phyloP scores from a whole-genome alignment of 2,888 invertebrate species.

The Nymphalis urticae region DNA sequence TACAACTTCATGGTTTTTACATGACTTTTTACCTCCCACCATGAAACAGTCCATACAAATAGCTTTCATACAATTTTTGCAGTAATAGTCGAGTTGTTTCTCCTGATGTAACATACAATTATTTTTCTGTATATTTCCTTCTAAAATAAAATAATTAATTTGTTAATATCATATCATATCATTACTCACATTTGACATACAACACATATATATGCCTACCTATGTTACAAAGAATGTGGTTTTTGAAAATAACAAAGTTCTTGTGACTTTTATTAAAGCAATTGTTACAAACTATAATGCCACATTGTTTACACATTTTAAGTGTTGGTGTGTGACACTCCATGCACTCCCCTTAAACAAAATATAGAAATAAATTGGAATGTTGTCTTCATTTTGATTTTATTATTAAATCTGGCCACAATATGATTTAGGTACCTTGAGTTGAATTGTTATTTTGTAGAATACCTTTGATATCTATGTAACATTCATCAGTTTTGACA shows the following conservation, averaged over 20 bases:
- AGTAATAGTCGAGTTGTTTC: slow-evolving; percentile 68
- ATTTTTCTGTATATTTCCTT: slow-evolving; percentile 43
- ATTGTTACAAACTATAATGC: slow-evolving; percentile 58
- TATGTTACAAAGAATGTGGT: slow-evolving; percentile 60
- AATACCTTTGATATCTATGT: slow-evolving; percentile 58
- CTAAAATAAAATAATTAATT: slow-evolving; percentile 44
- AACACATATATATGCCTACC: slow-evolving; percentile 41
- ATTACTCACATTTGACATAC: neutral
- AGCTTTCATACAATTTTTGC: slow-evolving; percentile 64
- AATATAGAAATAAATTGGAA: slow-evolving; percentile 16
- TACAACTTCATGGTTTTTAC: slow-evolving; percentile 68
- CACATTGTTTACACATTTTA: slow-evolving; percentile 71
- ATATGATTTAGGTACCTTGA: slow-evolving; percentile 49
- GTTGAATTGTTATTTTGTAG: slow-evolving; percentile 49
- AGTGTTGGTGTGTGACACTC: slow-evolving; percentile 60
- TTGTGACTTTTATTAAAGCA: slow-evolving; percentile 73
- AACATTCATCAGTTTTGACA: slow-evolving; percentile 47
- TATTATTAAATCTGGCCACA: neutral
- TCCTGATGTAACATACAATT: slow-evolving; percentile 60
- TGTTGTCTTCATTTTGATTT: slow-evolving; percentile 18
- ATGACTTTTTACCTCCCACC: slow-evolving; percentile 69
- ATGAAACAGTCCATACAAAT: slow-evolving; percentile 74
- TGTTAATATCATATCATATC: neutral
- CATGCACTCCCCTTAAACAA: slow-evolving; percentile 57
- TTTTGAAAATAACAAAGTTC: slow-evolving; percentile 70